Evolutionary conservation across 2,888 invertebrate genomes (phyloP).

Genomic region (Pyrgus malvae): DNA sequence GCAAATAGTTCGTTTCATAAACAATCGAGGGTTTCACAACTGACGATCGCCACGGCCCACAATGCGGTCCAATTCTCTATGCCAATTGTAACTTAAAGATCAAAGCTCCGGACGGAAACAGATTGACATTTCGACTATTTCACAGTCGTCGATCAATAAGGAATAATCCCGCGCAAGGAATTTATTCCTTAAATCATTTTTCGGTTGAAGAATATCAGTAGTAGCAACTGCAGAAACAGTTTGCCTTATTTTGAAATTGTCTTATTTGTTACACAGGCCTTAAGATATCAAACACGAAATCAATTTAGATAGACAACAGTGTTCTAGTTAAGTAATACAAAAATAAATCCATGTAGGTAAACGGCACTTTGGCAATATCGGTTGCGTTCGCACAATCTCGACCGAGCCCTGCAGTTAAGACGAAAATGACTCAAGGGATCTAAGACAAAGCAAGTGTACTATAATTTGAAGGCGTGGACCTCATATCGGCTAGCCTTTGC

Average conservation of each 20-base stretch:
- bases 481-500: constrained; percentile 66
- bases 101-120: constrained; percentile 10
- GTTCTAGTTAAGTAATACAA: constrained; percentile 5
- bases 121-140: constrained; percentile 1
- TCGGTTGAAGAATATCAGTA: too few species aligned
- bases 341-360: constrained; percentile 13
- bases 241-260: too few species aligned
- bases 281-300: background rate
- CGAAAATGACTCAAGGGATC: constrained; percentile 25
- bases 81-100: constrained; percentile 13
- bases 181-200: too few species aligned
- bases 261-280: too few species aligned
- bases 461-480: constrained; percentile 74
- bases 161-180: background rate
- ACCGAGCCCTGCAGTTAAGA: constrained; percentile 16
- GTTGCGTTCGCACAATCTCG: constrained; percentile 11
- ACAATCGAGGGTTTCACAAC: constrained; percentile 56
- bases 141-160: background rate
- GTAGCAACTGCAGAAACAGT: too few species aligned
- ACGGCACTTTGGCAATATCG: constrained; percentile 10
- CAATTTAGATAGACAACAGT: background rate
- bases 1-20: constrained; percentile 39
- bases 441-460: constrained; percentile 60
- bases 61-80: constrained; percentile 25
- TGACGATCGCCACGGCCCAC: constrained; percentile 46